Base-by-base conservation (phyloP, 2,888 invertebrate genomes). In the Tinea semifulvella region DNA sequence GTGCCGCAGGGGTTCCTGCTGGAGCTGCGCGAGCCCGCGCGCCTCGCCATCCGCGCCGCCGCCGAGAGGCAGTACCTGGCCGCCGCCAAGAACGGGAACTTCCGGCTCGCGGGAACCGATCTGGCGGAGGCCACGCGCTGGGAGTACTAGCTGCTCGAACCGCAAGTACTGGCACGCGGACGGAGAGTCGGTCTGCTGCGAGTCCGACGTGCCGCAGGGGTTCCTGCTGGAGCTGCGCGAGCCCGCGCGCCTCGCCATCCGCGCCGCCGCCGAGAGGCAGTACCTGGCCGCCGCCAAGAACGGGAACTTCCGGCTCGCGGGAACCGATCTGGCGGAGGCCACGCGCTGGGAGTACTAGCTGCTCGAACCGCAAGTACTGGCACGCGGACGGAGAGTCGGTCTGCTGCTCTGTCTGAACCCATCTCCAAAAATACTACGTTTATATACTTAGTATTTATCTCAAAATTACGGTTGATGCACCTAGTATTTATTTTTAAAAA, bases 81-180 rank as follows among this genome's bases (percentile, higher is more conserved):
- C 52, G 94, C 95, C 57, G 91, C 91, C 67, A 96, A 96, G 84
- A 96, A 96, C 75, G 96, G 96, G 31, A 88, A 89, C 60, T 91
- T 96, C 82, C 90, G 91, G 61, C 84, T 94, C 50, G 91, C 91
- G 45, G 92, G 90, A 49, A 84, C 87, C 52, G 90, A 90, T 61
- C 86, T 89, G 57, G 86, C 89, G 56, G 79, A 83, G 53, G 94
- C 95, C 66, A 96, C 95, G 58, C 92, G 92, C 65, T 96, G 96
- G 96, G 96, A 96, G 81, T 96, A 95, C 74, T 96, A 93, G 81
- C 10, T 50, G 38, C 38, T 10, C 91, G 67, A 95, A 92, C 75
- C 92, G 92, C 59, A 94, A 94, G 68, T 98, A 95, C 79, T 96
- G 96, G 96, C 90, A 92, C 68, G 89, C 93, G 45, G 92, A 92